These are phyloP conservation scores for Danaus chrysippus DNA, from an alignment of 2,888 invertebrate species.

Conservation along the genomic window DNA sequence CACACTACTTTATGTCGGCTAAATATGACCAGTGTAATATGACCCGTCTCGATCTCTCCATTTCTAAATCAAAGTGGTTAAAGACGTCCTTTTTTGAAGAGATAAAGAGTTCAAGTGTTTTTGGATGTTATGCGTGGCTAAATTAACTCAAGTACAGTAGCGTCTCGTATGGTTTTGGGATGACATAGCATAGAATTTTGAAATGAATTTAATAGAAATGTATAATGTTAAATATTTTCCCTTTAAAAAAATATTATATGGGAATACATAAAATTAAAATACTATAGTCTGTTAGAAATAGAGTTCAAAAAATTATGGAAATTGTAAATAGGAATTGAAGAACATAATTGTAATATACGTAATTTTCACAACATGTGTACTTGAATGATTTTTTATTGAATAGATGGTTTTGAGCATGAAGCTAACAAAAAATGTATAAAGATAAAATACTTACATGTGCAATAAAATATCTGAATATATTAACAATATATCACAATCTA, in stretches of 20 bases:
- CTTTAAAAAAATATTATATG: too few relatives aligned
- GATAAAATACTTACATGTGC: background rate
- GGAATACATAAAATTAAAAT: too few relatives aligned
- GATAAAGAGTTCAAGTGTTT: conserved; percentile 48
- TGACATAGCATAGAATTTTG: conserved; percentile 50
- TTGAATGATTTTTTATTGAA: too few relatives aligned
- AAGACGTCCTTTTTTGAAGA: conserved; percentile 37
- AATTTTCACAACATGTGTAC: too few relatives aligned
- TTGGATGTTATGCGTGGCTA: conserved; percentile 55
- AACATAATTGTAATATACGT: too few relatives aligned
- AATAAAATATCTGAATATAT: conserved; percentile 12
- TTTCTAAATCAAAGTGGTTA: conserved; percentile 37
- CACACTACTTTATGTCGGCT: conserved; percentile 55
- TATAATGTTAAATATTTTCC: conserved; percentile 8
- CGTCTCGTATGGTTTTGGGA: conserved; percentile 57
- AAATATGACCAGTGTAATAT: conserved; percentile 49
- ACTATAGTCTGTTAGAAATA: too few relatives aligned
- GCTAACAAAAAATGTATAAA: background rate
- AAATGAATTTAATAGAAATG: conserved; percentile 17
- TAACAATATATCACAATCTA: conserved; percentile 18
- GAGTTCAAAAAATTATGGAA: too few relatives aligned
- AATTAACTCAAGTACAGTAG: conserved; percentile 73
- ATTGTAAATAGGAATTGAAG: too few relatives aligned
- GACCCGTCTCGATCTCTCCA: conserved; percentile 44
- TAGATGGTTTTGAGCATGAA: background rate